A percentile compares a stretch with the other conserved stretches of the same genome.
Evolutionary conservation across 2,888 invertebrate genomes (phyloP).

Genomic region (Oxytorus armatus): DNA sequence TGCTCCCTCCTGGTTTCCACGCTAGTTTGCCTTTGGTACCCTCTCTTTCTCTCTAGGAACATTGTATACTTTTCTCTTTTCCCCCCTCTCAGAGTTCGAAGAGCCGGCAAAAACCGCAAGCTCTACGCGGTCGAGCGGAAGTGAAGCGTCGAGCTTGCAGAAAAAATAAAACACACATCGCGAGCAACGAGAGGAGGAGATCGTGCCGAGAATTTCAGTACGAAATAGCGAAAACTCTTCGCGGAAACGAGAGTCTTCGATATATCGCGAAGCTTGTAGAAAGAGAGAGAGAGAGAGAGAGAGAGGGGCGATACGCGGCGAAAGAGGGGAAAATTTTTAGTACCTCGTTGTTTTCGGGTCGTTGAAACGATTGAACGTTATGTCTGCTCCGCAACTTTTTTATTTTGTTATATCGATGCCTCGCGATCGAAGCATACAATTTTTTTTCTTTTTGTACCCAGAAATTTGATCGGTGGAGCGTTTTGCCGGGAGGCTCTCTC

Average conservation of each 20-base stretch:
- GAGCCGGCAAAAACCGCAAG: slow-evolving; percentile 46
- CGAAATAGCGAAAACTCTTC: not conserved
- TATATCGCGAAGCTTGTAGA: slow-evolving; percentile 1
- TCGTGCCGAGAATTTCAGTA: slow-evolving; percentile 44
- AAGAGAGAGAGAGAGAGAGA: not conserved
- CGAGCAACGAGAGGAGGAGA: slow-evolving; percentile 7
- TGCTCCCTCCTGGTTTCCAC: slow-evolving; percentile 19
- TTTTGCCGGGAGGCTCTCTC: too few relatives aligned
- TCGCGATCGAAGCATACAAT: too few relatives aligned
- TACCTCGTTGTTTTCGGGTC: slow-evolving; percentile 51
- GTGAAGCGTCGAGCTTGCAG: slow-evolving; percentile 32
- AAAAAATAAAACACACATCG: slow-evolving; percentile 11
- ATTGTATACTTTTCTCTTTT: not conserved
- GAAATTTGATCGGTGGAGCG: too few relatives aligned
- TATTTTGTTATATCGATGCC: not conserved
- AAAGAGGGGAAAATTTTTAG: slow-evolving; percentile 17
- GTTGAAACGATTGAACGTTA: slow-evolving; percentile 35
- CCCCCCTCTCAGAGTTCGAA: not conserved
- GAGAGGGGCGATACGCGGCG: not conserved
- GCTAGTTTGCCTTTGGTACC: slow-evolving; percentile 16
- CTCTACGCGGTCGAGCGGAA: slow-evolving; percentile 31
- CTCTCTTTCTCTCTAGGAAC: slow-evolving; percentile 14
- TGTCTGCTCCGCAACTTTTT: too few relatives aligned
- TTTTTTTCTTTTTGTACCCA: too few relatives aligned
- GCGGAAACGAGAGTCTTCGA: slow-evolving; percentile 25